Conservation (phyloP, 2,797 vertebrate species). For the Sternarchorhynchus goeldii region DNA sequence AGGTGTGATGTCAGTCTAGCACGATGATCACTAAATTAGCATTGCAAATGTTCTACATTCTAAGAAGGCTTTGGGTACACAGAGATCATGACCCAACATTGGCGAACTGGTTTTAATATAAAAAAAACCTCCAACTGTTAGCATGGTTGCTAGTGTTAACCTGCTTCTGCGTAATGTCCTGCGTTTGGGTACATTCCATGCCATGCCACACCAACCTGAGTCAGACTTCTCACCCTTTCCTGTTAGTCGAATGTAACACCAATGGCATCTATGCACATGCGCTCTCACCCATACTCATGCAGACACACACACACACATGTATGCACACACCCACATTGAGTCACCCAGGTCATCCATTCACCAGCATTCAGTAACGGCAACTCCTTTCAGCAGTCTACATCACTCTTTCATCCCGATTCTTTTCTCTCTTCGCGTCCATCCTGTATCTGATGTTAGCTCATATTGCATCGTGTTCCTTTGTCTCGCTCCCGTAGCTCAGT, state of each 20-base stretch:
- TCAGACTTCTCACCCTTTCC: slow-evolving; percentile 53
- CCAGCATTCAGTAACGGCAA: not conserved
- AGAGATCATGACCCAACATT: too few species aligned
- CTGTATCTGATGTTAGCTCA: slow-evolving; percentile 28
- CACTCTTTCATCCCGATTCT: not conserved
- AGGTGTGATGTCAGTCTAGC: too few species aligned
- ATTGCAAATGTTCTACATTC: too few species aligned
- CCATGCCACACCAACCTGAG: slow-evolving; percentile 6
- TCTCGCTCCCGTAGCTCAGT: not conserved
- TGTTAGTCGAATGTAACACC: slow-evolving; percentile 46
- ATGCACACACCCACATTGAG: slow-evolving; percentile 27
- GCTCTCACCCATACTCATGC: too few species aligned
- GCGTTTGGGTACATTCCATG: slow-evolving; percentile 5
- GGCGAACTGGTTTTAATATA: not conserved
- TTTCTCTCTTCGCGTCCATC: not conserved
- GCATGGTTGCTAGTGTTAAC: not conserved
- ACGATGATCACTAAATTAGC: too few species aligned
- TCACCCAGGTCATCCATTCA: not conserved
- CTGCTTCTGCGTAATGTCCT: not conserved
- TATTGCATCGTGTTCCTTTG: not conserved
- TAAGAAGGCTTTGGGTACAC: too few species aligned
- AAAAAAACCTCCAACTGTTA: not conserved
- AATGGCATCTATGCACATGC: not conserved
- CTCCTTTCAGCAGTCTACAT: slow-evolving; percentile 32
- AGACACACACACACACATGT: not conserved